These are phyloP conservation scores for Phthorimaea operculella DNA, from an alignment of 1,140 invertebrate genomes.

Conservation along the genomic window DNA sequence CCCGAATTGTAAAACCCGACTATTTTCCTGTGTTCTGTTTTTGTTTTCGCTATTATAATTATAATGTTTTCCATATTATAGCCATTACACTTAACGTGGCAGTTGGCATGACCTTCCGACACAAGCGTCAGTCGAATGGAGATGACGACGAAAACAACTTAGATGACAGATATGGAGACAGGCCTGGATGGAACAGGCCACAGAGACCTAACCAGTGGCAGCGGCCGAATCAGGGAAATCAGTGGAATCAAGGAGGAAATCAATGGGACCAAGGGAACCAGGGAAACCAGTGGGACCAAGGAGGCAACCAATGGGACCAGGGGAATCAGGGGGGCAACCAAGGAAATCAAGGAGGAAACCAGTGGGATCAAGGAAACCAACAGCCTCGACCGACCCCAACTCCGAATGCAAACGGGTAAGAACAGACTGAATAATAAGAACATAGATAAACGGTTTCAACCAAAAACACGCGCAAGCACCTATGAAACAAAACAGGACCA, in stretches of 20 bases:
- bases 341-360: neutral
- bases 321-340: neutral
- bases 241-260: neutral
- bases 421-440: too few relatives aligned
- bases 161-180: neutral
- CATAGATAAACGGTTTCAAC: too few relatives aligned
- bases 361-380: neutral
- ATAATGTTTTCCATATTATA: neutral
- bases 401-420: neutral
- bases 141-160: neutral
- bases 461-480: too few relatives aligned
- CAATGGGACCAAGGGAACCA: neutral
- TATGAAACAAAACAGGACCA: too few relatives aligned
- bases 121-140: slow-evolving; percentile 1
- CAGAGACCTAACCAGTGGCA: too few relatives aligned
- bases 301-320: neutral
- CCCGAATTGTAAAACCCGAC: too few relatives aligned
- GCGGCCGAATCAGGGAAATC: neutral
- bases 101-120: neutral
- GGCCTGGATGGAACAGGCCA: neutral
- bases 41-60: too few relatives aligned
- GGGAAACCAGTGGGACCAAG: neutral
- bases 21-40: too few relatives aligned
- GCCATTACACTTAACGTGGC: neutral
- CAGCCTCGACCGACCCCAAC: neutral